These are phyloP conservation scores for Rhea americana DNA, from an alignment of 2,113 vertebrate genomes.

Conservation along the genomic window DNA sequence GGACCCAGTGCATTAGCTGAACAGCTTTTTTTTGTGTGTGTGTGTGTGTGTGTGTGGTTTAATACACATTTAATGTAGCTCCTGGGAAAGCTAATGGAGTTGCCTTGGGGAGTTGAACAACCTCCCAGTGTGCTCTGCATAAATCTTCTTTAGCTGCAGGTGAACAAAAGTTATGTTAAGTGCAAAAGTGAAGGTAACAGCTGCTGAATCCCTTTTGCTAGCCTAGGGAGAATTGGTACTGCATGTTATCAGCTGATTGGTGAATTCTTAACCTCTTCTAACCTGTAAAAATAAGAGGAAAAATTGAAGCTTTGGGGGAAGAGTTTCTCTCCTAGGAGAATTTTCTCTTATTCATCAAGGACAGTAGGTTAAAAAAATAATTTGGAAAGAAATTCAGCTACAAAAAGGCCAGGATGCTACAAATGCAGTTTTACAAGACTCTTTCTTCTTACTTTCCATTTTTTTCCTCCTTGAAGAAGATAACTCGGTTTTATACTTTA, in stretches of 20 bases:
- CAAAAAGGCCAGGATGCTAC: slow-evolving; percentile 52
- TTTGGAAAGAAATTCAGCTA: slow-evolving; percentile 60
- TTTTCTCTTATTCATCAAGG: slow-evolving; percentile 56
- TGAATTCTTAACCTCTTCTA: slow-evolving; percentile 67
- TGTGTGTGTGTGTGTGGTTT: slow-evolving; percentile 19
- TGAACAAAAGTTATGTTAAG: slow-evolving; percentile 79
- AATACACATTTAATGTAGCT: slow-evolving; percentile 70
- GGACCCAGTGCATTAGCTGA: slow-evolving; percentile 30
- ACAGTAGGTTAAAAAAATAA: slow-evolving; percentile 62
- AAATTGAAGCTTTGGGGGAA: slow-evolving; percentile 38
- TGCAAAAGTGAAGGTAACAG: slow-evolving; percentile 74
- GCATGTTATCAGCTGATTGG: slow-evolving; percentile 59
- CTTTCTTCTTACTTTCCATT: slow-evolving; percentile 44
- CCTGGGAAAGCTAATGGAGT: slow-evolving; percentile 74
- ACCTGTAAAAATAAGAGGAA: slow-evolving; percentile 61
- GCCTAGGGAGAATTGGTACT: slow-evolving; percentile 65
- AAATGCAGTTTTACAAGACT: slow-evolving; percentile 65
- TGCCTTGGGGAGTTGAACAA: slow-evolving; percentile 74
- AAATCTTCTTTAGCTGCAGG: slow-evolving; percentile 76
- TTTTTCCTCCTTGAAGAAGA: slow-evolving; percentile 68
- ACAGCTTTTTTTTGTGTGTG: not conserved
- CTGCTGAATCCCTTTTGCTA: slow-evolving; percentile 74
- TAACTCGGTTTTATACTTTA: slow-evolving; percentile 82
- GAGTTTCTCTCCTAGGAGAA: slow-evolving; percentile 36
- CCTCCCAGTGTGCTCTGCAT: slow-evolving; percentile 63